Percentiles rank a stretch among this genome's conserved stretches.
phyloP scores from a whole-genome alignment of 2,797 vertebrate species.

The Myotis vivesi region DNA sequence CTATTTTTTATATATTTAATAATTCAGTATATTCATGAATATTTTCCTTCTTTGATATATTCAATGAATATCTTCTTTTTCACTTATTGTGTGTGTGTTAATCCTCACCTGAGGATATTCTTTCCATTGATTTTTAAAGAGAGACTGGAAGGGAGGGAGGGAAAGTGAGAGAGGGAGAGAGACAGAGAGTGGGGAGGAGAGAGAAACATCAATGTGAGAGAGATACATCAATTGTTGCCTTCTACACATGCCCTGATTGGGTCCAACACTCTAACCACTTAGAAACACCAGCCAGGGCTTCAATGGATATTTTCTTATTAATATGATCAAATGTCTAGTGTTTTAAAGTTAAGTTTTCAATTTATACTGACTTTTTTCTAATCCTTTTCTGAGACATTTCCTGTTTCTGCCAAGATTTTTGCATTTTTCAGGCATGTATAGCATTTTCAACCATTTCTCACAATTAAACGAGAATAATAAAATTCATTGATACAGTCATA shows the following conservation, averaged over 20 bases:
- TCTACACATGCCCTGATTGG: neutral
- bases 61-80: neutral
- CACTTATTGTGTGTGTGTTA: no score
- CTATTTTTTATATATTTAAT: neutral
- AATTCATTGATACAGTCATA: neutral
- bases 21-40: neutral
- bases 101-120: no score
- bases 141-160: no score
- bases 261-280: no score
- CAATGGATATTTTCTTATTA: neutral
- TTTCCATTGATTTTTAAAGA: no score
- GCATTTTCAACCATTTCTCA: neutral
- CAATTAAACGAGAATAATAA: neutral
- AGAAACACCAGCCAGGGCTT: no score
- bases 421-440: neutral
- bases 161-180: neutral
- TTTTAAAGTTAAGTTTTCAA: neutral
- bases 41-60: neutral
- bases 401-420: neutral
- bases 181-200: no score
- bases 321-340: neutral
- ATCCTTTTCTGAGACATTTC: neutral
- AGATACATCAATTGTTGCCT: no score
- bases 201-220: neutral
- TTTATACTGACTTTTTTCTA: neutral